Conservation (phyloP, 1,140 invertebrate species). For the Bombus turneri region DNA sequence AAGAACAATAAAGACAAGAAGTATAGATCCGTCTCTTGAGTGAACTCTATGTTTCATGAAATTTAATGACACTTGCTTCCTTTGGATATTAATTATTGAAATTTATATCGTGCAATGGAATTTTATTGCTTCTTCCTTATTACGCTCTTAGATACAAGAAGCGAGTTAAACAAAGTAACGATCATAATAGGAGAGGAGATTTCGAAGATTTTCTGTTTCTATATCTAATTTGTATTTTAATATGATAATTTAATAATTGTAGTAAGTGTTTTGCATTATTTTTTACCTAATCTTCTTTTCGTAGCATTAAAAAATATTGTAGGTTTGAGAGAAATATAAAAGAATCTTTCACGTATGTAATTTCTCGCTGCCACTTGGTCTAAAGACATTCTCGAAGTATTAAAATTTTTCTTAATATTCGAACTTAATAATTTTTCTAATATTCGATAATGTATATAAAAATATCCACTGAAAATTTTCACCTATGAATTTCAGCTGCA, state of each 20-base stretch:
- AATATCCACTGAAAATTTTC: too few species aligned
- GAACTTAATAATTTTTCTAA: too few species aligned
- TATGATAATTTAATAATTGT: too few species aligned
- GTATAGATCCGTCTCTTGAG: background rate
- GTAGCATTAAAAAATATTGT: background rate
- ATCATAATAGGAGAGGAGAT: background rate
- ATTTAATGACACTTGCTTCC: background rate
- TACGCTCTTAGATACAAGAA: background rate
- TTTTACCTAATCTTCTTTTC: background rate
- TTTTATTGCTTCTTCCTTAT: background rate
- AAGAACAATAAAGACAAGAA: background rate
- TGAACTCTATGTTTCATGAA: background rate
- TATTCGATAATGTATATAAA: too few species aligned
- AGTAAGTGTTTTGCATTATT: background rate
- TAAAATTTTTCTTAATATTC: too few species aligned
- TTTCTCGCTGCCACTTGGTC: too few species aligned
- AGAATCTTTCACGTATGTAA: too few species aligned
- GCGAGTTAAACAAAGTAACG: accelerated
- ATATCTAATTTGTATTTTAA: background rate
- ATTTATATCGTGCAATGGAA: background rate
- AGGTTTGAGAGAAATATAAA: background rate
- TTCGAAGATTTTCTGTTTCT: background rate
- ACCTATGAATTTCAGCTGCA: too few species aligned
- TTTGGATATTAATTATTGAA: background rate
- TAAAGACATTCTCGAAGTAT: too few species aligned